Percentiles rank a stretch among this genome's conserved stretches.
Conservation (phyloP, 1,140 invertebrate genomes). For the Tetramorium parvispinum region DNA sequence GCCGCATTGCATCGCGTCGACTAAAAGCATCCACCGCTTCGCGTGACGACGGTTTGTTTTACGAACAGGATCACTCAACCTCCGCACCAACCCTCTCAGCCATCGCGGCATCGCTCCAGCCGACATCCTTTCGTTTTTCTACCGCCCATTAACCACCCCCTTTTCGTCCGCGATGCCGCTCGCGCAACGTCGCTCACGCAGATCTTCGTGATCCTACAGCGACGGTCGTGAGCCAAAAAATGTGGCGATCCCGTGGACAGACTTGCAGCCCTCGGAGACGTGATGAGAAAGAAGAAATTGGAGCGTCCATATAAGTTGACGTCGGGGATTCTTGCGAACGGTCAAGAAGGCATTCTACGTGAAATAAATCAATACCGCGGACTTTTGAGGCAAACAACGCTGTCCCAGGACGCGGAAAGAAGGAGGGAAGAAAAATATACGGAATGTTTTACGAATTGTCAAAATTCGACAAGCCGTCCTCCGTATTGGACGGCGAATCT, state of each 20-base stretch:
- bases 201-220: neutral
- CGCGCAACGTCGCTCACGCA: constrained; percentile 21
- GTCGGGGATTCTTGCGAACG: neutral
- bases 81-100: neutral
- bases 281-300: constrained; percentile 40
- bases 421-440: neutral
- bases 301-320: neutral
- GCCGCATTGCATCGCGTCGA: constrained; percentile 58
- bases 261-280: neutral
- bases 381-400: neutral
- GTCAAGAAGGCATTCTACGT: neutral
- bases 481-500: neutral
- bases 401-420: neutral
- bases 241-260: neutral
- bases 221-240: neutral
- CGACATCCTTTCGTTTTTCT: constrained; percentile 40
- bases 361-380: constrained; percentile 18
- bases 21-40: constrained; percentile 70
- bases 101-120: neutral
- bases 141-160: constrained; percentile 36
- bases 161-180: neutral
- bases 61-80: constrained; percentile 42
- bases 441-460: neutral
- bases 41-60: constrained; percentile 69
- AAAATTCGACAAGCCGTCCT: neutral